Evolutionary conservation across 2,797 vertebrate species (phyloP).

Genomic region (Clarias fuscus): DNA sequence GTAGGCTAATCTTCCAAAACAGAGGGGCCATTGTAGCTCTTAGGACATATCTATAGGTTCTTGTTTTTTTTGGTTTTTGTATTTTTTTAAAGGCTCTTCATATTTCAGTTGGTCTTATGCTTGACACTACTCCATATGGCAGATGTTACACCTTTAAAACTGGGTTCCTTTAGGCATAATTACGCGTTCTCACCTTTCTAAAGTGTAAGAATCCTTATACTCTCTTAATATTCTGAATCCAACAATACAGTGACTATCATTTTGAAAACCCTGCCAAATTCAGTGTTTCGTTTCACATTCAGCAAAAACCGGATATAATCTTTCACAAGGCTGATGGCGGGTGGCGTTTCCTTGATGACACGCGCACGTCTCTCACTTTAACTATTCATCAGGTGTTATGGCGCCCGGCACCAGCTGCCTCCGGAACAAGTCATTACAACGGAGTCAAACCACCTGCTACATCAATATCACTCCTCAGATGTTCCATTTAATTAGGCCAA

Average conservation of each 20-base stretch:
- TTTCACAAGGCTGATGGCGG: neutral
- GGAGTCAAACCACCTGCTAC: constrained; percentile 55
- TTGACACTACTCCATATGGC: neutral
- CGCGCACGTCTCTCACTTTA: constrained; percentile 45
- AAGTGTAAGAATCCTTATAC: neutral
- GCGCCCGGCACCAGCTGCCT: constrained; percentile 44
- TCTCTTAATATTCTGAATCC: no score
- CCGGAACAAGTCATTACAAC: constrained; percentile 51
- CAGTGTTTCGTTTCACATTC: neutral
- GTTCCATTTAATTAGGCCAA: constrained; percentile 54
- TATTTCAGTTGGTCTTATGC: neutral
- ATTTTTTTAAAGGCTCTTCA: no score
- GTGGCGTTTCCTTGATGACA: constrained; percentile 24
- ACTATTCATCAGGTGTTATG: constrained; percentile 51
- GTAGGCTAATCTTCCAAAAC: constrained; percentile 18
- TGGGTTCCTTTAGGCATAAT: neutral
- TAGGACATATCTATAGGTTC: neutral
- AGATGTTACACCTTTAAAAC: neutral
- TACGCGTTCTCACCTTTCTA: neutral
- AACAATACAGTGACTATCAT: neutral
- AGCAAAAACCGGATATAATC: neutral
- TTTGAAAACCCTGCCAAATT: neutral
- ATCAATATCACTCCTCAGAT: constrained; percentile 49
- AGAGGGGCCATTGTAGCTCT: constrained; percentile 4
- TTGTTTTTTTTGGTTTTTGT: no score